A percentile compares a stretch with the other conserved stretches of the same genome.
phyloP scores from a whole-genome alignment of 2,113 vertebrate genomes.

The Clarias magur region DNA sequence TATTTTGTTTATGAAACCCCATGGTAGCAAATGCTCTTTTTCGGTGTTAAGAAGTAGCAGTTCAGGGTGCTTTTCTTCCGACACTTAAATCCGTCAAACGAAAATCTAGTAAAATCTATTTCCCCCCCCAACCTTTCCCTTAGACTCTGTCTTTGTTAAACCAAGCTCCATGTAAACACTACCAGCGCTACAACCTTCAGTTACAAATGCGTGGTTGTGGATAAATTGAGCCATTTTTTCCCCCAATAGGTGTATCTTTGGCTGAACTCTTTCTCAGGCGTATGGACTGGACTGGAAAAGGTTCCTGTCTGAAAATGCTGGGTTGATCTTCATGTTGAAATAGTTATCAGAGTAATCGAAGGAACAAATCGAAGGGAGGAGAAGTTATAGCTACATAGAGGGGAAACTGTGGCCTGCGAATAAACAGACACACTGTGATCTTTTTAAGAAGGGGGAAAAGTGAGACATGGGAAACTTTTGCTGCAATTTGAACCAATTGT shows the following conservation, averaged over 20 bases:
- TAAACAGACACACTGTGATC: conserved; percentile 58
- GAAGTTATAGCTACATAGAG: conserved; percentile 59
- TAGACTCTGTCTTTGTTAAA: neutral
- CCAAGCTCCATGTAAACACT: neutral
- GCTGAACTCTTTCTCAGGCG: neutral
- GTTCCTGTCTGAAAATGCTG: conserved; percentile 25
- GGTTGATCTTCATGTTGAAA: conserved; percentile 26
- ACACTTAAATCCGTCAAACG: neutral
- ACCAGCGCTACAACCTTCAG: neutral
- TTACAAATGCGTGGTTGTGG: neutral
- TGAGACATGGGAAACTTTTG: conserved; percentile 52
- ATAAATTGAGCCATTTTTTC: conserved; percentile 5
- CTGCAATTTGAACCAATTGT: conserved; percentile 62
- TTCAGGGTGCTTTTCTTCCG: neutral
- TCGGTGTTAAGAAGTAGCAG: neutral
- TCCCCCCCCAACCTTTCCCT: too few species aligned
- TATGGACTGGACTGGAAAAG: neutral
- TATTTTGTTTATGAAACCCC: neutral
- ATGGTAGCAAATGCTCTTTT: neutral
- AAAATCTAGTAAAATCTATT: neutral
- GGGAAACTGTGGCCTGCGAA: conserved; percentile 40
- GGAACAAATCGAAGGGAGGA: conserved; percentile 58
- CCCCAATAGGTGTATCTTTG: neutral
- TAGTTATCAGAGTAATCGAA: conserved; percentile 67
- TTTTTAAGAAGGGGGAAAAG: conserved; percentile 58